These are phyloP conservation scores for Ectemnius lituratus DNA, from an alignment of 2,888 invertebrate species.

Conservation along the genomic window DNA sequence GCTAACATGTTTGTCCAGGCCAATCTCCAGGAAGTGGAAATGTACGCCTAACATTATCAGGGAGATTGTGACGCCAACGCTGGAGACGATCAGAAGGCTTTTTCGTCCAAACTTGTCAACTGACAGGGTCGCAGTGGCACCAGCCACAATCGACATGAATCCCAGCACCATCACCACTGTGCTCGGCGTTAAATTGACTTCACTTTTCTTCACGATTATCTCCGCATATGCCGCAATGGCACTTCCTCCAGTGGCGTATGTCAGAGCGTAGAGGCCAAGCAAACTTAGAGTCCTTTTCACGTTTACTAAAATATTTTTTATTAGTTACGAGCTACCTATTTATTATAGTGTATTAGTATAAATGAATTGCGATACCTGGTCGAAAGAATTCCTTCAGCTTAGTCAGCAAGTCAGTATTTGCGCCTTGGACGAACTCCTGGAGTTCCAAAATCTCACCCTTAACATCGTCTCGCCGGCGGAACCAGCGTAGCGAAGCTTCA, in stretches of 20 bases:
- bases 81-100: constrained; percentile 77
- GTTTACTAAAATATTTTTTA: constrained; percentile 65
- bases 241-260: constrained; percentile 78
- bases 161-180: constrained; percentile 79
- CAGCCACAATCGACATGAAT: constrained; percentile 78
- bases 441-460: constrained; percentile 69
- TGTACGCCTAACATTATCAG: constrained; percentile 67
- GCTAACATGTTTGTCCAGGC: constrained; percentile 41
- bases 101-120: constrained; percentile 79
- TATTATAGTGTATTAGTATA: not conserved
- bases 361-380: constrained; percentile 52
- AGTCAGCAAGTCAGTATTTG: constrained; percentile 54
- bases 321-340: not conserved
- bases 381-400: constrained; percentile 62
- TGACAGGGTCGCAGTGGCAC: constrained; percentile 74
- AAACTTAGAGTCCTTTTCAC: constrained; percentile 76
- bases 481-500: constrained; percentile 73
- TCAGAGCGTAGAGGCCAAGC: constrained; percentile 78
- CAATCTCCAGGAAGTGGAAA: constrained; percentile 63
- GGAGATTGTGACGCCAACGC: constrained; percentile 71
- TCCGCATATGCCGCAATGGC: constrained; percentile 77
- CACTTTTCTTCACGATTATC: constrained; percentile 74
- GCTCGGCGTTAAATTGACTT: constrained; percentile 71
- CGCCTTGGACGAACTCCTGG: constrained; percentile 69
- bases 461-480: constrained; percentile 64